A percentile compares a stretch with the other conserved stretches of the same genome.
Evolutionary conservation across 2,888 invertebrate species (phyloP).

Genomic region (Eulithis testata): DNA sequence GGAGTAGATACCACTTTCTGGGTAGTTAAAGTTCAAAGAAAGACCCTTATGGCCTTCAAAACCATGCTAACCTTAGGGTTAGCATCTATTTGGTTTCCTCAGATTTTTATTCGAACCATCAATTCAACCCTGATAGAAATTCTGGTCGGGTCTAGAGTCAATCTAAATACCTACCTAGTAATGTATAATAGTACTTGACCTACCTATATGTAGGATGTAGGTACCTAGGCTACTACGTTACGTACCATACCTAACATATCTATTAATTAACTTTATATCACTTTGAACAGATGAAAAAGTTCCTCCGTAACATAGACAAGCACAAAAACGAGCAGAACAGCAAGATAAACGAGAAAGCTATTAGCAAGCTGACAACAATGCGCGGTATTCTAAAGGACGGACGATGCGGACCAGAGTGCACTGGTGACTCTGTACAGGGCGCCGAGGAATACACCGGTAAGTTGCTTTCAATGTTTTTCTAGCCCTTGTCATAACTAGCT

Average conservation of each 20-base stretch:
- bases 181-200: no score
- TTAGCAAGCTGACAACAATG: slow-evolving; percentile 74
- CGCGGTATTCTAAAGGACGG: slow-evolving; percentile 77
- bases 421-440: slow-evolving; percentile 71
- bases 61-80: no score
- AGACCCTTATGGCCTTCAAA: no score
- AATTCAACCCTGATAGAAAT: no score
- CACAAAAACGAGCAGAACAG: slow-evolving; percentile 71
- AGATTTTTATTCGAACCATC: no score
- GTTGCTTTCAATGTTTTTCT: slow-evolving; percentile 8
- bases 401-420: slow-evolving; percentile 75
- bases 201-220: no score
- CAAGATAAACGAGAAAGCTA: slow-evolving; percentile 65
- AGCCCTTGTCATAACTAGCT: not conserved
- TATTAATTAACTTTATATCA: not conserved
- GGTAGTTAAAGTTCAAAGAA: no score
- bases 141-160: no score
- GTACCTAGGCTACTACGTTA: no score
- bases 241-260: not conserved
- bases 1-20: slow-evolving; percentile 10
- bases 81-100: no score
- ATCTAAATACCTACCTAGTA: no score
- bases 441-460: slow-evolving; percentile 61
- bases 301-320: slow-evolving; percentile 77
- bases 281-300: slow-evolving; percentile 67